Conservation (phyloP, 2,888 invertebrate genomes). For the Dryadula phaetusa region DNA sequence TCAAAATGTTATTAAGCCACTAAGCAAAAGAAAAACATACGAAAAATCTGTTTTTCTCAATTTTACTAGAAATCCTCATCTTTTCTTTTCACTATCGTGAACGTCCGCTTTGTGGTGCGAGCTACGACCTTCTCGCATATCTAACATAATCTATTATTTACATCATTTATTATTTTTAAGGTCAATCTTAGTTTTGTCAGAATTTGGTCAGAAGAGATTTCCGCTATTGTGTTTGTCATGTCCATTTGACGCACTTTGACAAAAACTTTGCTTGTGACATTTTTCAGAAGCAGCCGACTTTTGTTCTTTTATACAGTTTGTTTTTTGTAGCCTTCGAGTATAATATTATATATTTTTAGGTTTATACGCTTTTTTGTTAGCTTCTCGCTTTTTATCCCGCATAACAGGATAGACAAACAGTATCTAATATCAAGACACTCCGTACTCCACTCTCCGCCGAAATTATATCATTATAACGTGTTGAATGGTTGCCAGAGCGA, state of each 20-base stretch:
- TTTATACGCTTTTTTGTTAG: neutral
- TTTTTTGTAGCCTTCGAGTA: no score
- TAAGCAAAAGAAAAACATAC: slow-evolving; percentile 9
- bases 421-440: no score
- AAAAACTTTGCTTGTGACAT: neutral
- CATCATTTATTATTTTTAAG: slow-evolving; percentile 29
- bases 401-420: no score
- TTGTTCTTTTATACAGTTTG: neutral
- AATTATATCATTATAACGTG: no score
- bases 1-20: neutral
- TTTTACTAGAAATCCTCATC: slow-evolving; percentile 16
- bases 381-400: no score
- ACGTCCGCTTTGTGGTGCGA: slow-evolving; percentile 19
- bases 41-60: slow-evolving; percentile 9
- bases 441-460: no score
- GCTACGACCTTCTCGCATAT: slow-evolving; percentile 29
- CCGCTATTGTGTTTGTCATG: neutral
- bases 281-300: neutral
- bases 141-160: slow-evolving; percentile 32
- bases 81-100: slow-evolving; percentile 21
- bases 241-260: slow-evolving; percentile 2
- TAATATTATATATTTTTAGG: neutral
- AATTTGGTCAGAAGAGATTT: neutral
- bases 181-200: neutral
- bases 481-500: no score